Evolutionary conservation across 2,797 vertebrate species (phyloP).

Genomic region (Pristis pectinata): DNA sequence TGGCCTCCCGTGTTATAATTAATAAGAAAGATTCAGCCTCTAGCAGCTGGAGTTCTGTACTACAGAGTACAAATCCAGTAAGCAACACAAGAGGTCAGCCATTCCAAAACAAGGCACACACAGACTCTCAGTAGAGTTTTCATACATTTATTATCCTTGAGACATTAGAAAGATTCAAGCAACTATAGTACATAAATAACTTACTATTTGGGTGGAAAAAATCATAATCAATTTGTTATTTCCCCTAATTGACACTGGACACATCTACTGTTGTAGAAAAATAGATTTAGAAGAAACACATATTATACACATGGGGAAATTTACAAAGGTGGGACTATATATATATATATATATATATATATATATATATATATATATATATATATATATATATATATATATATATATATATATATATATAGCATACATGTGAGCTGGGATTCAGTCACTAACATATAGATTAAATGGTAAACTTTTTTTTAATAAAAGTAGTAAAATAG

Average conservation of each 20-base stretch:
- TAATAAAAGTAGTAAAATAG: neutral
- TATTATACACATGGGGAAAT: conserved; percentile 19
- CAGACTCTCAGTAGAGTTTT: neutral
- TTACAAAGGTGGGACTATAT: conserved; percentile 2
- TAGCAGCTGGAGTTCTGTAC: too few species aligned
- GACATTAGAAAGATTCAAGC: conserved; percentile 33
- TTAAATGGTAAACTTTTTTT: neutral
- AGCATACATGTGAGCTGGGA: neutral
- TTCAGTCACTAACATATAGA: conserved; percentile 2
- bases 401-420: conserved; percentile 12
- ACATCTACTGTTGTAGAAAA: conserved; percentile 19
- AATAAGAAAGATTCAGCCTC: too few species aligned
- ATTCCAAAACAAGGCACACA: neutral
- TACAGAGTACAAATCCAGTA: neutral
- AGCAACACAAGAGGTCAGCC: neutral
- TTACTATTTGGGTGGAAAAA: conserved; percentile 27
- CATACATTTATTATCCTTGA: conserved; percentile 26
- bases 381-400: too few species aligned
- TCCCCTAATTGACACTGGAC: conserved; percentile 21
- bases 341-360: too few species aligned
- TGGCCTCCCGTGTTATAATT: too few species aligned
- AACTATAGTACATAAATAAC: conserved; percentile 35
- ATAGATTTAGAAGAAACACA: conserved; percentile 35
- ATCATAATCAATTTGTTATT: conserved; percentile 15
- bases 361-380: too few species aligned